These are phyloP conservation scores for Drosophila rufa DNA, from an alignment of 1,140 invertebrate species.

Conservation along the genomic window DNA sequence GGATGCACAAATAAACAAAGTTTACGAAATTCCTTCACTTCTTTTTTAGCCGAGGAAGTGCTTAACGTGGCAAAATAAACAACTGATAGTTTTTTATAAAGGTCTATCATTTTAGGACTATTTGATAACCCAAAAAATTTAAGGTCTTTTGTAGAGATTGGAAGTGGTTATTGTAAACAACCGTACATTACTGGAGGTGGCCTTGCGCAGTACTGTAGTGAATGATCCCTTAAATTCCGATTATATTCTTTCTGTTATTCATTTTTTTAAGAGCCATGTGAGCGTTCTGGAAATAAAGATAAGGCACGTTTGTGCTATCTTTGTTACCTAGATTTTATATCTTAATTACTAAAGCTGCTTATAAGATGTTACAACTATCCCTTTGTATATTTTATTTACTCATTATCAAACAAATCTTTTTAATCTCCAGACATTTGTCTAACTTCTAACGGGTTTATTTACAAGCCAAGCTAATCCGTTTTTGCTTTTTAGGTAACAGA, in stretches of 20 bases:
- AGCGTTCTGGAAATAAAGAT: background rate
- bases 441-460: too few relatives aligned
- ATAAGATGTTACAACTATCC: background rate
- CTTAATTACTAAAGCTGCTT: background rate
- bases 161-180: too few relatives aligned
- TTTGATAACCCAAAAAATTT: too few relatives aligned
- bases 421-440: background rate
- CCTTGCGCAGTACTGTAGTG: too few relatives aligned
- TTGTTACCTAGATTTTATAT: too few relatives aligned
- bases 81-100: background rate
- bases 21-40: slow-evolving; percentile 27
- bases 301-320: background rate
- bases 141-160: too few relatives aligned
- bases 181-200: too few relatives aligned
- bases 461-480: background rate
- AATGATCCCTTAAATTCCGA: too few relatives aligned
- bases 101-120: too few relatives aligned
- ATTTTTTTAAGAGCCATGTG: background rate
- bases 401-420: background rate
- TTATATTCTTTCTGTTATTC: background rate
- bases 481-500: background rate
- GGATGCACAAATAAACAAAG: slow-evolving; percentile 39
- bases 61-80: slow-evolving; percentile 2
- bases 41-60: slow-evolving; percentile 7
- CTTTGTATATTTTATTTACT: background rate